Percentiles rank a stretch among this genome's conserved stretches.
Evolutionary conservation across 2,888 invertebrate genomes (phyloP).

Genomic region (Andrena chrysosceles): DNA sequence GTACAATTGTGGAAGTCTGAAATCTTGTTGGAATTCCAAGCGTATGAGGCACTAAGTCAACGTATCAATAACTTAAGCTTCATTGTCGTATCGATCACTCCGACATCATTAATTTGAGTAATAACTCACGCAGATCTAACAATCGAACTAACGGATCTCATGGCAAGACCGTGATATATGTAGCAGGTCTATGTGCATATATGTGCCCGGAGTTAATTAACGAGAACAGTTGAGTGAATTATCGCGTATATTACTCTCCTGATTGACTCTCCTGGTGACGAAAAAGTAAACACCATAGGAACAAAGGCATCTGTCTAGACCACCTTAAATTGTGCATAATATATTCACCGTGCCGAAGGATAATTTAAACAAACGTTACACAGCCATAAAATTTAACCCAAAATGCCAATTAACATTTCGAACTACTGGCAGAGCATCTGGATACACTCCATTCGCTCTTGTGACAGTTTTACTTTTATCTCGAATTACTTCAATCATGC

Average conservation of each 20-base stretch:
- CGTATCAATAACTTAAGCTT: conserved; percentile 1
- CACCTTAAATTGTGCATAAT: background rate
- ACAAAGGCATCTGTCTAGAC: background rate
- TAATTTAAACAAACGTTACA: background rate
- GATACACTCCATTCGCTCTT: background rate
- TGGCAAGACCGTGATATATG: background rate
- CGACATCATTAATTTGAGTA: background rate
- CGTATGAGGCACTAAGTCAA: background rate
- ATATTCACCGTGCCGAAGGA: background rate
- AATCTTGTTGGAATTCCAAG: background rate
- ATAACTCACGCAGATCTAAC: background rate
- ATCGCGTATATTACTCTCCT: conserved; percentile 44
- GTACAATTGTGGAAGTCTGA: background rate
- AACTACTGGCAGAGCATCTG: too few species aligned
- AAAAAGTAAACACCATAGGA: conserved; percentile 5
- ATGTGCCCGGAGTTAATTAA: conserved; percentile 32
- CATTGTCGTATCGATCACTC: background rate
- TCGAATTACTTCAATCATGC: too few species aligned
- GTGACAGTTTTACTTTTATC: background rate
- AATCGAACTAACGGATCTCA: background rate
- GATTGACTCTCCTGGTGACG: conserved; percentile 54
- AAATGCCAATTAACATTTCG: too few species aligned
- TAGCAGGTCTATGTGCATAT: conserved; percentile 1
- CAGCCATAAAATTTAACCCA: background rate
- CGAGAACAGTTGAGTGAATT: conserved; percentile 59